A percentile compares a stretch with the other conserved stretches of the same genome.
These are phyloP conservation scores for Zelostemma sp. DNA, from an alignment of 1,140 invertebrate species.

Conservation along the genomic window DNA sequence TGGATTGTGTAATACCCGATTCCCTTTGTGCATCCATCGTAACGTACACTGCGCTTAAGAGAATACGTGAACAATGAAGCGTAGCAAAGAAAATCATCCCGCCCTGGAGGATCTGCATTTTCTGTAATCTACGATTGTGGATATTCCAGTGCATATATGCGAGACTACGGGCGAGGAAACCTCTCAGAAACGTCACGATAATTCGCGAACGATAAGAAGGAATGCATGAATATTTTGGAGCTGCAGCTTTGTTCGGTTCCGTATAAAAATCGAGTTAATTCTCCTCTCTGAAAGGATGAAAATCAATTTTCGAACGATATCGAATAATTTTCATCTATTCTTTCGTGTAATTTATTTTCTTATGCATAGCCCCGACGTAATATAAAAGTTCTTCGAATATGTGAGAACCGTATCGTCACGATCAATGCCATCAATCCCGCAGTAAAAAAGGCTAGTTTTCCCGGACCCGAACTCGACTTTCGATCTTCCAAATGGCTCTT, in stretches of 20 bases:
- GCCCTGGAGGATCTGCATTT: constrained; percentile 33
- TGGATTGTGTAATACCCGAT: constrained; percentile 35
- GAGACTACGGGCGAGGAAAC: constrained; percentile 24
- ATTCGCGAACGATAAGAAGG: constrained; percentile 36
- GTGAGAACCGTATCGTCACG: too few relatives aligned
- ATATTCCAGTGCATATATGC: constrained; percentile 12
- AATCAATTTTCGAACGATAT: constrained; percentile 17
- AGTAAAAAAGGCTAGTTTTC: too few relatives aligned
- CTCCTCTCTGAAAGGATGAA: constrained; percentile 15
- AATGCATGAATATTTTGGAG: constrained; percentile 10
- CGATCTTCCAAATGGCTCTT: too few relatives aligned
- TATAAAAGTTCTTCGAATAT: too few relatives aligned
- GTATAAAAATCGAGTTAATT: constrained; percentile 30
- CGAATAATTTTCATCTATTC: too few relatives aligned
- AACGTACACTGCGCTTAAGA: constrained; percentile 21
- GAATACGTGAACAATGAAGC: constrained; percentile 29
- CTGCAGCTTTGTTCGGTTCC: constrained; percentile 15
- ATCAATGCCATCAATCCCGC: too few relatives aligned
- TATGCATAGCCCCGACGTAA: too few relatives aligned
- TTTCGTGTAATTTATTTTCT: too few relatives aligned
- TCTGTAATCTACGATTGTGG: constrained; percentile 18
- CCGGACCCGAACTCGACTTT: too few relatives aligned
- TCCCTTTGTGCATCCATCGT: constrained; percentile 27
- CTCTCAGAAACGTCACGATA: constrained; percentile 28
- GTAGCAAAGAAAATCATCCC: constrained; percentile 25